Conservation (phyloP, 2,888 invertebrate species). For the Amitus sp. region DNA sequence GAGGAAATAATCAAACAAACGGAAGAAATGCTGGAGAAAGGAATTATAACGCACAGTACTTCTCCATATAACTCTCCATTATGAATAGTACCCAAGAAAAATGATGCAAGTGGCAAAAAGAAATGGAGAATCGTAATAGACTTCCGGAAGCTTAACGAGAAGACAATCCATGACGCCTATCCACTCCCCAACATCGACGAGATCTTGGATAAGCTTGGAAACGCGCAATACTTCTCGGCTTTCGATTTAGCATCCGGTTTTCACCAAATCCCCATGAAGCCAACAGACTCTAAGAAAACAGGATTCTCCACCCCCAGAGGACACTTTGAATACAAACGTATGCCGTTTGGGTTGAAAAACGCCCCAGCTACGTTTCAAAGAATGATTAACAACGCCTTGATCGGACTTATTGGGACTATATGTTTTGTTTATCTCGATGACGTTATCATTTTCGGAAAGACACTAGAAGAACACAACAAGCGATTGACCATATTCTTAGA, state of each 20-base stretch:
- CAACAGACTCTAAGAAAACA: conserved; percentile 48
- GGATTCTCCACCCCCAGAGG: conserved; percentile 51
- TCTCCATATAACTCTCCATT: not conserved
- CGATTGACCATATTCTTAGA: conserved; percentile 4
- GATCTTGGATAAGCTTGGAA: not conserved
- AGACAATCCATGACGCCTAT: not conserved
- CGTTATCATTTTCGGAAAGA: conserved; percentile 11
- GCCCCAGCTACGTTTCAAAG: conserved; percentile 50
- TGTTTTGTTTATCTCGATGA: conserved; percentile 42
- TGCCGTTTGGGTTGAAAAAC: conserved; percentile 53
- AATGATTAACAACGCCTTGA: conserved; percentile 47
- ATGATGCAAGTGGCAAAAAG: not conserved
- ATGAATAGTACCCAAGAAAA: conserved; percentile 1
- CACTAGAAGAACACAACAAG: conserved; percentile 6
- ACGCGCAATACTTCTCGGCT: not conserved
- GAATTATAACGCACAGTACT: not conserved
- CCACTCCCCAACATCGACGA: not conserved
- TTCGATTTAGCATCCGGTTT: not conserved
- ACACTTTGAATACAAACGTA: conserved; percentile 46
- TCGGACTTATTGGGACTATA: conserved; percentile 44
- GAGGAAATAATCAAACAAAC: conserved; percentile 3
- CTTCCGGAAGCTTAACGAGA: not conserved
- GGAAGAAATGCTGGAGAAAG: not conserved
- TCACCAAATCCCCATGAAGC: conserved; percentile 48
- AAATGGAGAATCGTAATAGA: not conserved